phyloP scores from a whole-genome alignment of 30 jellyfish, hydroid and myxozoan species.

The Nemopilema nomurai region DNA sequence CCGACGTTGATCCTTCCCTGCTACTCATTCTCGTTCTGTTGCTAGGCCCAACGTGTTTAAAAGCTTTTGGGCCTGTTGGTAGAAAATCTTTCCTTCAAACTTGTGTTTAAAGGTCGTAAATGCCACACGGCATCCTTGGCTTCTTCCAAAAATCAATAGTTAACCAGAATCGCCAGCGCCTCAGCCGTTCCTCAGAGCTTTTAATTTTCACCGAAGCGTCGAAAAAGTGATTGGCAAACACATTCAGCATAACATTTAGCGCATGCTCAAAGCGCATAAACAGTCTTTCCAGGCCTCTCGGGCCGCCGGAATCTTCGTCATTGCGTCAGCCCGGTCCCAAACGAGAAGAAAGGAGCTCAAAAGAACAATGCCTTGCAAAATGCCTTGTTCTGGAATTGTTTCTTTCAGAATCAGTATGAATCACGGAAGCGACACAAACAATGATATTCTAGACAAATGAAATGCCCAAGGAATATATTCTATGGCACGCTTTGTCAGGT shows the following conservation, averaged over 20 bases:
- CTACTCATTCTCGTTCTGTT: slow-evolving; percentile 33
- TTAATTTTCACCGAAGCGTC: background rate
- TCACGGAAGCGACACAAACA: too few species aligned
- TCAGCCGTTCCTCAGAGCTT: background rate
- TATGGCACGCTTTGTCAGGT: too few species aligned
- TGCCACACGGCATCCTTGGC: background rate
- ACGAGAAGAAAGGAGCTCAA: background rate
- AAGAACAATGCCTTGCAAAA: background rate
- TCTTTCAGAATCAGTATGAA: too few species aligned
- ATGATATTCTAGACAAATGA: too few species aligned
- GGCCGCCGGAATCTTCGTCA: too few species aligned
- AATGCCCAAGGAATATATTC: too few species aligned
- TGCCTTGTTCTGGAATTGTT: background rate
- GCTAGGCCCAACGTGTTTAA: slow-evolving; percentile 43
- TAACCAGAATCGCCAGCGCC: background rate
- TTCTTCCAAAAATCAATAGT: background rate
- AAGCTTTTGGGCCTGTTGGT: slow-evolving; percentile 30
- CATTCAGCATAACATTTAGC: background rate
- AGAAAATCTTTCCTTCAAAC: background rate
- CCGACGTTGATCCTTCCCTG: slow-evolving; percentile 42
- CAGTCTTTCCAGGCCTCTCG: background rate
- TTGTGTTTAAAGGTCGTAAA: background rate
- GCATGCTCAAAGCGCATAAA: background rate
- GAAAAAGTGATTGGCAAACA: background rate
- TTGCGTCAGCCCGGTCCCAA: background rate